Base-by-base conservation (phyloP, 2,888 invertebrate genomes). In the Latheticus oryzae region DNA sequence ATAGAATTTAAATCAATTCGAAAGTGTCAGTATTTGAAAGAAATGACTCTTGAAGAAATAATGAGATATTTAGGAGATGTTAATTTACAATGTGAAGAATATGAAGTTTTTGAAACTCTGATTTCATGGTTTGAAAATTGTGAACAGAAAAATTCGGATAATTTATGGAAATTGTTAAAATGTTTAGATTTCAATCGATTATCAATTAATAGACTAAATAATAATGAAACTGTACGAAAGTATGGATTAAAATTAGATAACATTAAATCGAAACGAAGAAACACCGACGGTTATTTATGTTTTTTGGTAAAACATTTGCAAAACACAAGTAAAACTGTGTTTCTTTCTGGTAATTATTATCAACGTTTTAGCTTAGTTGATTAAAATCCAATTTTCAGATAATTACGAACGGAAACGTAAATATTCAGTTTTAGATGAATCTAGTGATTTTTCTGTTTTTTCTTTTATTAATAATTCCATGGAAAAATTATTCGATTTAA, bases 1-100 rank as follows among this genome's bases (percentile, higher is more conserved):
- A 65, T 65, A 19, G 73, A 75, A 51, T 79, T 76, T 64, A 45
- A 66, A 21, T 40, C 43, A 24, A 69, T 78, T 19, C 73, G 70
- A 61, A 65, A 74, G 9, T 67, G 63, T 1, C 67, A 73, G 4
- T 58, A 57, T 42, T 58, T 78, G 32, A 51, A 70, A 8, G 69
- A 74, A 32, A 63, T 79, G 30, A 64, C 65, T 54, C 59, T 78
- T 19, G 57, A 69, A 30, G 74, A 75, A 42, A 48, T 80, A 19
- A 70, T 72, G 62, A 62, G 56, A 43, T 80, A 79, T 63, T 68
- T 79, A 51, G 75, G 77, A 3, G 73, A 76, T 62, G 58, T 64
- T 4, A 63, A 72, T 57, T 66, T 78, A 50, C 61, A 68, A 24
- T 58, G 66, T 32, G 65, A 59, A 28, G 80, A 80, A 66, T 60